Evolutionary conservation across 1,140 invertebrate genomes (phyloP), one percentile per base, ranked within the genome.

Genomic region (Trichonephila clavata): DNA sequence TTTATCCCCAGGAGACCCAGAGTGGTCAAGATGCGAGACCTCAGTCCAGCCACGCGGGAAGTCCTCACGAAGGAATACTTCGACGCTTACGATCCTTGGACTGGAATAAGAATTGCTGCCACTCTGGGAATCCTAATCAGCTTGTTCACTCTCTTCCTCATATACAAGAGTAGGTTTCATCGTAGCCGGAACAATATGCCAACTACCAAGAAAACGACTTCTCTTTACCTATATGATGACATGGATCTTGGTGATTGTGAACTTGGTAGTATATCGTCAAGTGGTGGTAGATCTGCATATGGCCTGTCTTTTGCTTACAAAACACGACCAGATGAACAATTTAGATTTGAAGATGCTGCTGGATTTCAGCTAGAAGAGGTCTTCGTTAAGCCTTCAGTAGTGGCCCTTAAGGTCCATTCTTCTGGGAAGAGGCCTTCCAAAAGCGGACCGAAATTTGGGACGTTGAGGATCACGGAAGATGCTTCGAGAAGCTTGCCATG

Each of bases 81-180:
- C 94, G 93, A 97, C 94, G 98, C 98, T 61, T 98, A 98, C 96
- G 98, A 98, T 96, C 97, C 98, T 94, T 98, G 98, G 98, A 98
- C 98, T 93, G 98, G 98, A 87, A 97, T 96, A 57, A 97, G 98
- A 71, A 98, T 98, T 95, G 98, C 98, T 84, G 97, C 97, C 94
- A 98, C 98, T 7, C 96, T 98, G 59, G 98, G 98, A 94, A 97
- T 98, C 94, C 57, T 95, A 0, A 95, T 95, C 43, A 84, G 87
- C 6, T 98, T 98, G 95, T 98, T 98, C 96, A 97, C 97, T 61
- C 96, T 98, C 94, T 98, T 98, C 97, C 97, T 98, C 91, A 96
- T 98, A 68, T 98, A 98, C 96, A 98, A 98, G 96, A 98, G 93
- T 24, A 93, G 94, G 71, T 95, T 95, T 71, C 94, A 95, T n/a